Percentiles rank a stretch among this genome's conserved stretches.
phyloP scores from a whole-genome alignment of 1,140 invertebrate genomes.

The Carposina sasakii region DNA sequence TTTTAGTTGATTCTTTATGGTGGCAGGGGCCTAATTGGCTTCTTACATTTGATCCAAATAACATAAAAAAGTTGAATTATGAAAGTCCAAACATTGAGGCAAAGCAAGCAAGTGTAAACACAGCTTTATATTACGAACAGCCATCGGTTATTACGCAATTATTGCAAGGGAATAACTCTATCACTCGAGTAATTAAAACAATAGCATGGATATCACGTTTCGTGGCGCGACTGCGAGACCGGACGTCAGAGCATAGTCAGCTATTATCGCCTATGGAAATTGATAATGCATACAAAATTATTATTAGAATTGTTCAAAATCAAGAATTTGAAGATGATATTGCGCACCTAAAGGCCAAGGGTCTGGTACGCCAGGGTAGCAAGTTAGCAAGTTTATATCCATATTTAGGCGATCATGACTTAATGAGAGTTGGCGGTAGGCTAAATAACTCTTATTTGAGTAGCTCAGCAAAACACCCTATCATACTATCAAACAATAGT shows the following conservation, averaged over 20 bases:
- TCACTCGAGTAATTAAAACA: conserved; percentile 3
- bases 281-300: conserved; percentile 9
- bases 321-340: conserved; percentile 21
- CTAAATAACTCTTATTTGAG: conserved; percentile 25
- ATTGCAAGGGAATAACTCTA: conserved; percentile 13
- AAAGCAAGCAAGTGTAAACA: background rate
- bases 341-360: conserved; percentile 4
- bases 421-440: conserved; percentile 56
- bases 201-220: conserved; percentile 19
- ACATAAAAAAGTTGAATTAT: background rate
- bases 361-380: conserved; percentile 15
- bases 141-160: conserved; percentile 7
- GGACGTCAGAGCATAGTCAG: conserved; percentile 5
- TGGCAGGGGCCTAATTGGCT: conserved; percentile 35
- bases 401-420: conserved; percentile 47
- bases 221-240: background rate
- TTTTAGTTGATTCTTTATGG: conserved; percentile 32
- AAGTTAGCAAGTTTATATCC: conserved; percentile 32
- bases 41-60: background rate
- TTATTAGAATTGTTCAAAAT: conserved; percentile 21
- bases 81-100: background rate
- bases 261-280: conserved; percentile 12
- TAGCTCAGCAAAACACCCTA: conserved; percentile 12
- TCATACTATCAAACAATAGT: conserved; percentile 12
- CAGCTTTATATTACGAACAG: background rate